Conservation (phyloP, 2,113 vertebrate species). For the Gavialis gangeticus region DNA sequence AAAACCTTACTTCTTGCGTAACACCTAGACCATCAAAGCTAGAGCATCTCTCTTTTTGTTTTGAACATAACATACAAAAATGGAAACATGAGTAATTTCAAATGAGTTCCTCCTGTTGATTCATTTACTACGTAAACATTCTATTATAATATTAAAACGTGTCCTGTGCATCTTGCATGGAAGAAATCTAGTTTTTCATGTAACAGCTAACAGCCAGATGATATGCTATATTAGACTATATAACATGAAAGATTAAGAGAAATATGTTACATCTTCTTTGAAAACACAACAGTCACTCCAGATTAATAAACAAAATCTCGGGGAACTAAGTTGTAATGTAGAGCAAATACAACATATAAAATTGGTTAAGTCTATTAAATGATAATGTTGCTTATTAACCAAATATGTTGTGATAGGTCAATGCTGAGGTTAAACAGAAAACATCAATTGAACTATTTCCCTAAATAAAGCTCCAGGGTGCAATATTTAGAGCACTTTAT, state of each 20-base stretch:
- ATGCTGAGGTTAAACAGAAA: constrained; percentile 79
- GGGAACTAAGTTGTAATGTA: not conserved
- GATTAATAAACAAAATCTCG: constrained; percentile 4
- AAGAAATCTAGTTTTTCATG: not conserved
- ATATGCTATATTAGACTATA: not conserved
- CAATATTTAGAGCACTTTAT: constrained; percentile 83
- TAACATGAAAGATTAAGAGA: constrained; percentile 1
- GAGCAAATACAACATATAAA: constrained; percentile 37
- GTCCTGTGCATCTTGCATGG: not conserved
- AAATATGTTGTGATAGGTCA: constrained; percentile 76
- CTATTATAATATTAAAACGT: not conserved
- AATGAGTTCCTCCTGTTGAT: not conserved
- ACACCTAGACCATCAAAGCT: no score
- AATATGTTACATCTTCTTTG: not conserved
- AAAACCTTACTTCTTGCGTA: no score
- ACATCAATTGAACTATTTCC: constrained; percentile 81
- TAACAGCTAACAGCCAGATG: not conserved
- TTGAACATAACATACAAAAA: not conserved
- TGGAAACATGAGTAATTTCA: not conserved
- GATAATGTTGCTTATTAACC: constrained; percentile 77
- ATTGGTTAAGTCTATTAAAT: constrained; percentile 59
- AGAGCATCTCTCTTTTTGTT: no score
- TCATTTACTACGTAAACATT: not conserved
- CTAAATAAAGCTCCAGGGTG: constrained; percentile 84
- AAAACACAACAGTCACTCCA: not conserved